Base-by-base conservation (phyloP, 2,888 invertebrate species). In the Tuta absoluta region DNA sequence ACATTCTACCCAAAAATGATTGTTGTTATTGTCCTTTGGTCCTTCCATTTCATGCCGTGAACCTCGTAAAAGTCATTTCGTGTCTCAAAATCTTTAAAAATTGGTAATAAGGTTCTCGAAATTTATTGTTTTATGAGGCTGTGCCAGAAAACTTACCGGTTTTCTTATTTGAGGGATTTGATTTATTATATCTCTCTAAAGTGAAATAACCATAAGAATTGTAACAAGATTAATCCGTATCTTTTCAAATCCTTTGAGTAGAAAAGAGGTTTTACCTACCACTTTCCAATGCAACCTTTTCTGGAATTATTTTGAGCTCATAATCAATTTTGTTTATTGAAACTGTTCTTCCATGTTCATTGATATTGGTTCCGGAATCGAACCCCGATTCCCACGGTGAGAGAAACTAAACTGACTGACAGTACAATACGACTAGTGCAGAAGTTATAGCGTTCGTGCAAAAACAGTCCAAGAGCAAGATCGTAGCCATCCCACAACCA, bases 321-420 rank as follows among this genome's bases (percentile, higher is more conserved):
- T 41, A 41, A 41, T 41, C 41, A 12, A 19, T 19, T 49, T 49
- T 21, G 19, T 10, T 49, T 19, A 33, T 33, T n/a, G 8, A 21
- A 21, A 28, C 17, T 33, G 56, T n/a, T 56, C 7, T 56, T 56
- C 1, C 23, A 53, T 24, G 24, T 57, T 23, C 53, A 62, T 62
- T 33, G 57, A 48, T 62, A 65, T 75, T 75, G 69, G 75, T 85
- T 83, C 85, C 86, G 85, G 83, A 80, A 78, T 71, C 71, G 69
- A 78, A 79, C 71, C 81, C 80, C 69, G 73, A 67, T 74, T 75
- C 74, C 57, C 73, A 74, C 72, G 72, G 67, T 63, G 68, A 66
- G 68, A 60, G 66, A 21, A 69, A 69, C 49, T 37, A 21, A 58
- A 38, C 37, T 49, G 61, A 61, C 28, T 61, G 61, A 61, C 61